Evolutionary conservation across 2,888 invertebrate species (phyloP).

Genomic region (Galeruca laticollis): DNA sequence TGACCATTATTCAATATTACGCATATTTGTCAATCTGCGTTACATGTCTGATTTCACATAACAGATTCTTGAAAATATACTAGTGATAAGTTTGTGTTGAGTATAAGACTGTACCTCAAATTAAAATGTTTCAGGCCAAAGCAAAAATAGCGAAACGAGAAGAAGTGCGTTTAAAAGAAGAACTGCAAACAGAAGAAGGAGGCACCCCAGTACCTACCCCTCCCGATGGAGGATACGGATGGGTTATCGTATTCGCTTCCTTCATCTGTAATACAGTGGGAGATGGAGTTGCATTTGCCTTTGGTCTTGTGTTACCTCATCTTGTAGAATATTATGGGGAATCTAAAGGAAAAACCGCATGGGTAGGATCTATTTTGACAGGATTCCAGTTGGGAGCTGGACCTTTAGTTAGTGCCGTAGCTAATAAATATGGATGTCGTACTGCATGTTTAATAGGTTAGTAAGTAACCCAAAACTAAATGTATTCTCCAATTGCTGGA

Average conservation of each 20-base stretch:
- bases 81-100: no score
- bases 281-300: conserved; percentile 98
- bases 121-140: conserved; percentile 77
- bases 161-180: conserved; percentile 69
- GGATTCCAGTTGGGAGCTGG: conserved; percentile 96
- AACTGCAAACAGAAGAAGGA: conserved; percentile 72
- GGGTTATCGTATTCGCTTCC: conserved; percentile 95
- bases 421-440: conserved; percentile 93
- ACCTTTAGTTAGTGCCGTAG: conserved; percentile 93
- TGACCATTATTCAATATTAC: no score
- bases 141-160: conserved; percentile 87
- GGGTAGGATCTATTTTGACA: conserved; percentile 94
- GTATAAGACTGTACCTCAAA: no score
- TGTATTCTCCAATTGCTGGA: no score
- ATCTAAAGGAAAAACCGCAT: conserved; percentile 90
- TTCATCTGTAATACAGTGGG: conserved; percentile 98
- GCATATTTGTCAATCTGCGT: no score
- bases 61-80: no score
- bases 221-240: conserved; percentile 92
- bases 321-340: conserved; percentile 85
- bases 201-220: conserved; percentile 84
- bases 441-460: conserved; percentile 91
- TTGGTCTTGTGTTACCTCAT: conserved; percentile 90
- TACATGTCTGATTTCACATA: no score
- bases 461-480: not conserved